Conservation (phyloP, 2,113 vertebrate genomes). For the Acrocephalus arundinaceus region DNA sequence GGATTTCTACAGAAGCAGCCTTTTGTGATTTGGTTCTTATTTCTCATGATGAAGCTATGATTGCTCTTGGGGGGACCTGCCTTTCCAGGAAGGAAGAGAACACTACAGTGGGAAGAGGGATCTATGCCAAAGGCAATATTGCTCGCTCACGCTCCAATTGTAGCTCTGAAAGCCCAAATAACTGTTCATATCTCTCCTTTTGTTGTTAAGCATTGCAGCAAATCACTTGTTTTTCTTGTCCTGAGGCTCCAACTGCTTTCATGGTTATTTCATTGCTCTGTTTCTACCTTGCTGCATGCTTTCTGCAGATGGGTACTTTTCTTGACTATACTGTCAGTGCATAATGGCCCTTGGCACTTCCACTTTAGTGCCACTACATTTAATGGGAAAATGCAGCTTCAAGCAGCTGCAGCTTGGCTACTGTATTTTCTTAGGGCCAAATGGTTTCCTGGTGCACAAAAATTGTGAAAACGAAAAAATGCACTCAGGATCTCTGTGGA, state of each 20-base stretch:
- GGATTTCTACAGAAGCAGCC: neutral
- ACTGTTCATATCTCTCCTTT: neutral
- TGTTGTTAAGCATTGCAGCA: constrained; percentile 24
- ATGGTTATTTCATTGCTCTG: constrained; percentile 37
- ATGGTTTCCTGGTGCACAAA: neutral
- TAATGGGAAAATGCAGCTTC: constrained; percentile 12
- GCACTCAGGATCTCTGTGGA: neutral
- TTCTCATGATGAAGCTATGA: neutral
- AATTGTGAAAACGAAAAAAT: neutral
- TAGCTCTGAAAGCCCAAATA: constrained; percentile 4
- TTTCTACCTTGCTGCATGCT: constrained; percentile 47
- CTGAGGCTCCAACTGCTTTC: constrained; percentile 32
- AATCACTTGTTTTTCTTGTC: constrained; percentile 42
- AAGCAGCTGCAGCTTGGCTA: neutral
- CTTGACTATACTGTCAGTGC: neutral
- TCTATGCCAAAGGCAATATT: constrained; percentile 20
- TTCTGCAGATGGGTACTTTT: constrained; percentile 38
- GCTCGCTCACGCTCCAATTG: neutral
- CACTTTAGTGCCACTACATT: constrained; percentile 6
- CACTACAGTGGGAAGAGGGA: neutral
- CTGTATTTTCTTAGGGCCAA: neutral
- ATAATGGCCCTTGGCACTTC: neutral
- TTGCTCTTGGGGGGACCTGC: neutral
- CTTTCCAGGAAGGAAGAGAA: neutral
- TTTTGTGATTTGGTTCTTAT: neutral